A percentile compares a stretch with the other conserved stretches of the same genome.
Evolutionary conservation across 2,888 invertebrate species (phyloP).

Genomic region (Malthinus seriepunctatus): DNA sequence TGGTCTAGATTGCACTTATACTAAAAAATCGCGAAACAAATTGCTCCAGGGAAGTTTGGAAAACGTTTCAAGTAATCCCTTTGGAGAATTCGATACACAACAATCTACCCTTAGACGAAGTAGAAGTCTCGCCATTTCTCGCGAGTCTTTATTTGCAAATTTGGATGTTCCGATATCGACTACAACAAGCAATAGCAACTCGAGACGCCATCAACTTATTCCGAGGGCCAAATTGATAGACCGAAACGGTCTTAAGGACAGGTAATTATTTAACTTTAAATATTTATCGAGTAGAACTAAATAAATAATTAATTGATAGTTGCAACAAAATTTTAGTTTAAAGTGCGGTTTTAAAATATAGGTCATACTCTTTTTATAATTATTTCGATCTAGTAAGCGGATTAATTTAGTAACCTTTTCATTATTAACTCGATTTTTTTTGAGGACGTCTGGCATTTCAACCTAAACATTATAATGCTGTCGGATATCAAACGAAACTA

Average conservation of each 20-base stretch:
- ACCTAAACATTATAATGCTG: not conserved
- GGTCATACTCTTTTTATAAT: not conserved
- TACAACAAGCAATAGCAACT: slow-evolving; percentile 52
- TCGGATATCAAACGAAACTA: not conserved
- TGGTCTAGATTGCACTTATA: slow-evolving; percentile 20
- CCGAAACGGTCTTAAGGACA: slow-evolving; percentile 73
- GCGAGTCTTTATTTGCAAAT: slow-evolving; percentile 76
- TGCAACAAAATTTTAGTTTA: not conserved
- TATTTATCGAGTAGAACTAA: not conserved
- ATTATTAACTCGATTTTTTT: no score
- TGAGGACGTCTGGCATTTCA: no score
- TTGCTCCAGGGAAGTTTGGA: slow-evolving; percentile 46
- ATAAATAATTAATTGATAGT: not conserved
- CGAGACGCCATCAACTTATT: slow-evolving; percentile 75
- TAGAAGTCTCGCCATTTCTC: slow-evolving; percentile 74
- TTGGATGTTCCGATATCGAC: slow-evolving; percentile 65
- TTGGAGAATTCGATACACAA: slow-evolving; percentile 36
- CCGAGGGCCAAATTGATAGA: slow-evolving; percentile 80
- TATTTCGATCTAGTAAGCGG: no score
- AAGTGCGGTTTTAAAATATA: not conserved
- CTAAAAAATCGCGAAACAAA: slow-evolving; percentile 22
- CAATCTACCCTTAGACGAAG: slow-evolving; percentile 62
- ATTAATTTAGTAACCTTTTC: no score
- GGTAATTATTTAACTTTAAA: slow-evolving; percentile 55
- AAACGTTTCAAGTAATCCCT: slow-evolving; percentile 49